Conservation (phyloP, 2,113 vertebrate genomes). For the Muscicapa adusta region DNA sequence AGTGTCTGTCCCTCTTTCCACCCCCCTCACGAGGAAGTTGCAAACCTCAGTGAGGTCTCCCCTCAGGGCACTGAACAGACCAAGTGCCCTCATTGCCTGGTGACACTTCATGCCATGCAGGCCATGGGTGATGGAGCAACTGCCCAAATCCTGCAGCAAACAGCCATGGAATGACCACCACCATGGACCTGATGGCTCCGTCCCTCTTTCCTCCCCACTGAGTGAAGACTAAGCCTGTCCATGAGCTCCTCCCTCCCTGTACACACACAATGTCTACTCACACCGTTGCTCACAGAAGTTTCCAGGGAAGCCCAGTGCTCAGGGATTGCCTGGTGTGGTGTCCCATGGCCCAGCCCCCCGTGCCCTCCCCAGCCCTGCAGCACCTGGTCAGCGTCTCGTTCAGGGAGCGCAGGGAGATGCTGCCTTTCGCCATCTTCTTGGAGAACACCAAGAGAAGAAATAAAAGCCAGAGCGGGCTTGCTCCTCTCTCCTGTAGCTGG, state of each 20-base stretch:
- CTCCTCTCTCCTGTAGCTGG: constrained; percentile 11
- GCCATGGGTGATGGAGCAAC: background rate
- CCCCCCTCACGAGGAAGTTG: fast-evolving
- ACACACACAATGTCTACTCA: fast-evolving
- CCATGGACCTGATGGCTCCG: background rate
- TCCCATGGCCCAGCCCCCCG: background rate
- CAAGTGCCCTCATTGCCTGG: background rate
- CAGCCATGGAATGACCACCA: background rate
- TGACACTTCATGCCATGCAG: background rate
- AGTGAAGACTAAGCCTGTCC: background rate
- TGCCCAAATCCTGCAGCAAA: background rate
- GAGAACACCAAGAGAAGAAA: background rate
- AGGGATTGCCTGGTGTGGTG: background rate
- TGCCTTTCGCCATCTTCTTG: constrained; percentile 64
- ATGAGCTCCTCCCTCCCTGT: background rate
- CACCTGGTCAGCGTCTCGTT: constrained; percentile 70
- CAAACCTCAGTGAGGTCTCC: background rate
- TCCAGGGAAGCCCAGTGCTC: background rate
- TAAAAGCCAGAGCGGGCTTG: background rate
- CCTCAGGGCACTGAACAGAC: background rate
- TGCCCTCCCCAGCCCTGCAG: background rate
- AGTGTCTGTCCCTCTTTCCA: background rate
- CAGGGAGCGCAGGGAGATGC: constrained; percentile 67
- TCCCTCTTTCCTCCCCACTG: background rate
- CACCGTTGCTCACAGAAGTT: background rate